These are phyloP conservation scores for Smittia sp. DNA, from an alignment of 2,888 invertebrate genomes.

Conservation along the genomic window DNA sequence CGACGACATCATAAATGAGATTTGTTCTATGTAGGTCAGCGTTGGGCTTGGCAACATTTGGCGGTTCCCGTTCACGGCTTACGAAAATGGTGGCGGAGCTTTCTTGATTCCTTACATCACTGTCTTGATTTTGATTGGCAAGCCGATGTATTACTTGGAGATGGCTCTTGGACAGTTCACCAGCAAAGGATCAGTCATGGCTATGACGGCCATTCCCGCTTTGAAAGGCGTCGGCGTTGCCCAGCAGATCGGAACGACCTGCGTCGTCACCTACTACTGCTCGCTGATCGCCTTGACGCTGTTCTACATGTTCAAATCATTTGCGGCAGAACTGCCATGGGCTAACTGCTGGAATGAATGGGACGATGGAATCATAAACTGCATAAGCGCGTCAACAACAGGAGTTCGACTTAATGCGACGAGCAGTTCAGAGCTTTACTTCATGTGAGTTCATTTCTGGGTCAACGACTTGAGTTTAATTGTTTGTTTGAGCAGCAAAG, in stretches of 20 bases:
- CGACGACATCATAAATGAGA: not conserved
- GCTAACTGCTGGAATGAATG: slow-evolving; percentile 58
- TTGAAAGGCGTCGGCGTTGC: slow-evolving; percentile 65
- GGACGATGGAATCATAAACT: slow-evolving; percentile 44
- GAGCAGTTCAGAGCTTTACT: slow-evolving; percentile 62
- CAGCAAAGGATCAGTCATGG: slow-evolving; percentile 65
- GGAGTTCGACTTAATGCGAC: not conserved
- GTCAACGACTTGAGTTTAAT: not conserved
- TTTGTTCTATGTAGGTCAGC: slow-evolving; percentile 2
- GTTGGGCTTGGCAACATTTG: slow-evolving; percentile 39
- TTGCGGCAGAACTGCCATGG: slow-evolving; percentile 70
- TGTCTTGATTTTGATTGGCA: slow-evolving; percentile 62
- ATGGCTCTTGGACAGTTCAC: slow-evolving; percentile 71
- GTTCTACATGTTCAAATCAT: slow-evolving; percentile 71
- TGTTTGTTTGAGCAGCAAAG: slow-evolving; percentile 50
- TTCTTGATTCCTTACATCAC: slow-evolving; percentile 51
- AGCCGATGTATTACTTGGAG: slow-evolving; percentile 71
- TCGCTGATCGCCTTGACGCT: slow-evolving; percentile 70
- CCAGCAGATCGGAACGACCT: slow-evolving; percentile 61
- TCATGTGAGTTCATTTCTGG: slow-evolving; percentile 53
- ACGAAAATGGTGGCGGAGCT: slow-evolving; percentile 37
- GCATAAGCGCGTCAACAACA: slow-evolving; percentile 46
- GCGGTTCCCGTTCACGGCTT: slow-evolving; percentile 34
- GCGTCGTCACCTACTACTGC: slow-evolving; percentile 73
- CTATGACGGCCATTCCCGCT: slow-evolving; percentile 47